These are phyloP conservation scores for Hermetia illucens DNA, from an alignment of 1,140 invertebrate species.

Conservation along the genomic window DNA sequence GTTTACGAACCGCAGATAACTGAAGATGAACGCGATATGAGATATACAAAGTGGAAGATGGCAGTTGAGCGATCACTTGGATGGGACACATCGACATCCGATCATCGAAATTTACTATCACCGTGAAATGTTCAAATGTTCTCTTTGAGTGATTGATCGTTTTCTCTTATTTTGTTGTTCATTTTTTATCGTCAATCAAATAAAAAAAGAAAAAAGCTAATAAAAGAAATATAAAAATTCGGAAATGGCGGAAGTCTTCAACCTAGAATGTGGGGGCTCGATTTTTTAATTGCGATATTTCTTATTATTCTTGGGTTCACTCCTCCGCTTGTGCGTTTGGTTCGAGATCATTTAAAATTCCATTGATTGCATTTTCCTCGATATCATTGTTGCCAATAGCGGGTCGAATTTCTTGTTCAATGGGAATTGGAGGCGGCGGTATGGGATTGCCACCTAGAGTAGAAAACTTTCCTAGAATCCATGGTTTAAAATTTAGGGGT, in stretches of 20 bases:
- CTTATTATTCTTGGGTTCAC: no score
- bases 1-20: constrained; percentile 52
- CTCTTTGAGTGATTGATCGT: neutral
- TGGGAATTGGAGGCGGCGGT: constrained; percentile 12
- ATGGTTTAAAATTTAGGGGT: neutral
- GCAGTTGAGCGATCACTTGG: constrained; percentile 63
- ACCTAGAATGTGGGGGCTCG: no score
- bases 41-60: constrained; percentile 72
- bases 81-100: constrained; percentile 43
- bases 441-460: constrained; percentile 37
- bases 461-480: neutral
- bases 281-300: no score
- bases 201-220: neutral
- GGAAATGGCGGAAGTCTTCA: no score
- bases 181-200: neutral
- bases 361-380: no score
- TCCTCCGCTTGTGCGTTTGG: no score
- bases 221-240: neutral
- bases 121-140: neutral
- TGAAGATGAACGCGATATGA: constrained; percentile 53
- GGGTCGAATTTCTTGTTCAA: constrained; percentile 13
- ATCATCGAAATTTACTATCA: neutral
- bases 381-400: constrained; percentile 6
- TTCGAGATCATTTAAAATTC: no score
- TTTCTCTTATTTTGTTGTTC: neutral